Percentiles rank a stretch among this genome's conserved stretches.
These are phyloP conservation scores for Orycteropus afer DNA, from an alignment of 2,113 vertebrate species.

Conservation along the genomic window DNA sequence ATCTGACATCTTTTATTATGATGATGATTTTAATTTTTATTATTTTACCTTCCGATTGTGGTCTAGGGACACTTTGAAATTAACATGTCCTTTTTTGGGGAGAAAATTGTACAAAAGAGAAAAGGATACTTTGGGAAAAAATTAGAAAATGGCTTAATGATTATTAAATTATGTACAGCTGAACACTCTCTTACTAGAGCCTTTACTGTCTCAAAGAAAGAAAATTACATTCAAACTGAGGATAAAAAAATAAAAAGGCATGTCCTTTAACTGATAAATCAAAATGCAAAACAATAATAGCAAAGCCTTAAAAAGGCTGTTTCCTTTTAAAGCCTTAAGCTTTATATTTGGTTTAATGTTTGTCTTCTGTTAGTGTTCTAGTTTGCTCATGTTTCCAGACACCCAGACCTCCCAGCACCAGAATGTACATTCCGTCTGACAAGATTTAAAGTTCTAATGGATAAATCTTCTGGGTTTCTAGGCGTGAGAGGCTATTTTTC, in stretches of 20 bases:
- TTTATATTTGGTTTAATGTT: neutral
- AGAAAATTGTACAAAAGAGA: neutral
- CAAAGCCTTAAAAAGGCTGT: neutral
- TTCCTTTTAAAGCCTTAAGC: neutral
- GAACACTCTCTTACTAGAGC: neutral
- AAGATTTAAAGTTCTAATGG: constrained; percentile 30
- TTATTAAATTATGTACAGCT: neutral
- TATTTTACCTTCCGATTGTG: neutral
- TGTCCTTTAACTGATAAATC: neutral
- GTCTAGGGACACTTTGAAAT: neutral
- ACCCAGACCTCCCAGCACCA: neutral
- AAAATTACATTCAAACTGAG: neutral
- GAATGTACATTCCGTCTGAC: neutral
- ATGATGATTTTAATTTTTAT: neutral
- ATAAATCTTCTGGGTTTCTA: constrained; percentile 3
- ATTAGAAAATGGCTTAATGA: neutral
- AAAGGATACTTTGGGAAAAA: neutral
- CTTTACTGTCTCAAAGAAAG: neutral
- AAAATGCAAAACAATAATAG: neutral
- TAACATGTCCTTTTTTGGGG: neutral
- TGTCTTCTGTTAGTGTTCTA: neutral
- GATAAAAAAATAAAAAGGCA: neutral
- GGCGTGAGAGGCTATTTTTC: neutral
- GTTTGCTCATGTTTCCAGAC: neutral
- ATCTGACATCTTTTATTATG: neutral